phyloP scores from a whole-genome alignment of 1,140 invertebrate species.

The Drosophila lini region DNA sequence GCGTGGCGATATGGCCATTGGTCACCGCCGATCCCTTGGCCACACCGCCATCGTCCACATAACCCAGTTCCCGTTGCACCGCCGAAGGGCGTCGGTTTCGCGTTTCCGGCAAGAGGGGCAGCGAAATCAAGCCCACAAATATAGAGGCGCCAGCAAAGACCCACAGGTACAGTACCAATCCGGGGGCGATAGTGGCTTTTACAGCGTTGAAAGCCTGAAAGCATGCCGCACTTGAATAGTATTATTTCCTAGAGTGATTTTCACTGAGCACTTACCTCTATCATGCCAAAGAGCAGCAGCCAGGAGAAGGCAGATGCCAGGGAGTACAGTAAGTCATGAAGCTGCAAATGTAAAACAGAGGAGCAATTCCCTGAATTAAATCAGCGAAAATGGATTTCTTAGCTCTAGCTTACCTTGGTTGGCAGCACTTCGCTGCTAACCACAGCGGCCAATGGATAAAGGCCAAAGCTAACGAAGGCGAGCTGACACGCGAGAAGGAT shows the following conservation, averaged over 20 bases:
- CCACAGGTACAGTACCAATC: slow-evolving; percentile 60
- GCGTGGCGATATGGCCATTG: slow-evolving; percentile 61
- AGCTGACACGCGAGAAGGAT: slow-evolving; percentile 53
- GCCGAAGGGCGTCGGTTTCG: slow-evolving; percentile 59
- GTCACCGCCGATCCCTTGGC: slow-evolving; percentile 42
- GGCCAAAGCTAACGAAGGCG: slow-evolving; percentile 67
- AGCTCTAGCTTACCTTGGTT: slow-evolving; percentile 59
- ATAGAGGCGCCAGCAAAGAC: slow-evolving; percentile 67
- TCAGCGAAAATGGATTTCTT: not conserved
- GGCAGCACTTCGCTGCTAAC: slow-evolving; percentile 71
- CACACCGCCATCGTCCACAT: slow-evolving; percentile 50
- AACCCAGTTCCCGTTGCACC: slow-evolving; percentile 63
- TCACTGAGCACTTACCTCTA: slow-evolving; percentile 49
- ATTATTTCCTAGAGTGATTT: not conserved
- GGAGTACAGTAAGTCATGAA: slow-evolving; percentile 67
- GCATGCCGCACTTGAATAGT: not conserved
- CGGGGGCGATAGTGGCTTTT: slow-evolving; percentile 45
- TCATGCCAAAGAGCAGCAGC: slow-evolving; percentile 72
- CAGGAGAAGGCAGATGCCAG: slow-evolving; percentile 59
- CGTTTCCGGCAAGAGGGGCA: slow-evolving; percentile 65
- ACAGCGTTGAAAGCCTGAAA: slow-evolving; percentile 65
- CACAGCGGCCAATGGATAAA: slow-evolving; percentile 65
- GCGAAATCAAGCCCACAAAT: slow-evolving; percentile 58
- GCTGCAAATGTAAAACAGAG: slow-evolving; percentile 18
- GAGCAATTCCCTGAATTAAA: not conserved